These are phyloP conservation scores for Myopa testacea DNA, from an alignment of 2,888 invertebrate species.

Conservation along the genomic window DNA sequence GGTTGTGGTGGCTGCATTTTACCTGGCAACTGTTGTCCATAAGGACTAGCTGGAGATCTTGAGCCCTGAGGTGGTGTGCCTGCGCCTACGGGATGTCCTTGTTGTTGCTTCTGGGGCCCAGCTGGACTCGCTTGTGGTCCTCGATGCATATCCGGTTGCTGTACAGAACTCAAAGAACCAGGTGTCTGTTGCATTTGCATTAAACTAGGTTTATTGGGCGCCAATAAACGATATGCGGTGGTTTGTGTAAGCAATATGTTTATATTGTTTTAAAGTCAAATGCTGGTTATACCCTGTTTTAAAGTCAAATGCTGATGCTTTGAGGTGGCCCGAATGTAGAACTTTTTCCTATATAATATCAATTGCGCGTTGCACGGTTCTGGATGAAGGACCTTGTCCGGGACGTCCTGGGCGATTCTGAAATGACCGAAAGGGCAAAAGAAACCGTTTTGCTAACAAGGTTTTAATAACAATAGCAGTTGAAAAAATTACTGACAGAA, in stretches of 20 bases:
- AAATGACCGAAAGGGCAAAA: background rate
- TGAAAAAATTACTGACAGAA: too few species aligned
- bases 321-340: conserved; percentile 84
- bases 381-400: conserved; percentile 61
- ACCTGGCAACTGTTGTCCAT: conserved; percentile 58
- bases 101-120: conserved; percentile 56
- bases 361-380: conserved; percentile 86
- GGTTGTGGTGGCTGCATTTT: conserved; percentile 52
- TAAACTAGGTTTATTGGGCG: conserved; percentile 91
- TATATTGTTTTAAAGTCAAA: conserved; percentile 82
- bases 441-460: too few species aligned
- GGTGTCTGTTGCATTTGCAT: conserved; percentile 76
- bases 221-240: conserved; percentile 90
- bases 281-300: too few species aligned
- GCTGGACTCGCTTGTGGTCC: conserved; percentile 42
- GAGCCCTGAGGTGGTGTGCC: conserved; percentile 70
- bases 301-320: conserved; percentile 75
- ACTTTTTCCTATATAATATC: conserved; percentile 97
- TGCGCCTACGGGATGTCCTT: conserved; percentile 53
- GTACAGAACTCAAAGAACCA: conserved; percentile 27
- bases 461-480: too few species aligned
- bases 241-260: conserved; percentile 93
- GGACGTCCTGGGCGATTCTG: conserved; percentile 68
- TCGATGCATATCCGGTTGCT: conserved; percentile 27
- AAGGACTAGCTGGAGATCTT: conserved; percentile 69